Base-by-base conservation (phyloP, 2,888 invertebrate genomes). In the Cancer borealis region DNA sequence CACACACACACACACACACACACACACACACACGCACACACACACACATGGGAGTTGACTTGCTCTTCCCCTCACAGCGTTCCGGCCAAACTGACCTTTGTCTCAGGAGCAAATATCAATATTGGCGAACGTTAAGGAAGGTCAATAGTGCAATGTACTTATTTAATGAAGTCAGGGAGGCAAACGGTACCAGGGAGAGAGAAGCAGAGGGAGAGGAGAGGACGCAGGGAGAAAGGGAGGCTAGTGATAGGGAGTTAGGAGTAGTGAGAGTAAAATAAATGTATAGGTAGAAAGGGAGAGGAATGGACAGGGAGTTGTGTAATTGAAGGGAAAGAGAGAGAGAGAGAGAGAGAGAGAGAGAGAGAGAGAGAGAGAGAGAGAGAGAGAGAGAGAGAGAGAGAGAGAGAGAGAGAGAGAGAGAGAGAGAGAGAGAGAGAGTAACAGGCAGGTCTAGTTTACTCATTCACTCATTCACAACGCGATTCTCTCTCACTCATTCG, bases 1-100 rank as follows among this genome's bases (percentile, higher is more conserved):
- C 79, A 66, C 79, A 79, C 79, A 79, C 79, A 79, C 79, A 79
- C 79, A 79, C 79, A 79, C 79, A 79, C 79, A 79, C 79, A 79
- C 79, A 79, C 79, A 79, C 79, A 79, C 66, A 66, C 66, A 66
- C 66, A 66, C 17, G 10, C 73, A 3, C n/a, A 21, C 73, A n/a
- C 26, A 4, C 21, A 21, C 66, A n/a, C 66, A 17, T n/a, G 5
- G 21, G 17, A 17, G 21, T n/a, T 17, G 21, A 6, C 66, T n/a
- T n/a, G 14, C 66, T 66, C n/a, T 17, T n/a, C 26, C 30, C 30
- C 30, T 79, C 79, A 26, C 14, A 30, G 30, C 30, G 30, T 10
- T 26, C 12, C 30, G 0, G 79, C 79, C 79, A 30, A 79, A 30
- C 79, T 79, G 79, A 79, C 79, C 79, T 79, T 79, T 79, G 79